A percentile compares a stretch with the other conserved stretches of the same genome.
These are phyloP conservation scores for Chymomyza costata DNA, from an alignment of 1,140 invertebrate species.

Conservation along the genomic window DNA sequence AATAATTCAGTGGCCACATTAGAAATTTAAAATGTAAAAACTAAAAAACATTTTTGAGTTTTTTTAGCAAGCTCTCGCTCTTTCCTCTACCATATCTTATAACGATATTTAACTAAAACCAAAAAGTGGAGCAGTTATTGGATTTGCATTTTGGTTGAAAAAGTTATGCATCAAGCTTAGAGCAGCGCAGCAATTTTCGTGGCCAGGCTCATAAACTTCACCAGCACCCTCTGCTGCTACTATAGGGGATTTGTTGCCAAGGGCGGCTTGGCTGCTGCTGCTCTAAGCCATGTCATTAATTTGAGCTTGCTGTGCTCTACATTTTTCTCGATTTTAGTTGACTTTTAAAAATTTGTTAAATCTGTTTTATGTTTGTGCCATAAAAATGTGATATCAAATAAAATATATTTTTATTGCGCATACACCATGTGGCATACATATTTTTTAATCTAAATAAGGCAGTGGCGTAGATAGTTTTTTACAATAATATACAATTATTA, in stretches of 20 bases:
- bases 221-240: too few species aligned
- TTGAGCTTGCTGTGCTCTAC: slow-evolving; percentile 45
- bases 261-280: slow-evolving; percentile 1
- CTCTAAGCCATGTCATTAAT: slow-evolving; percentile 61
- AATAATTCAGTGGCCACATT: slow-evolving; percentile 45
- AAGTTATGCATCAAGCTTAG: too few species aligned
- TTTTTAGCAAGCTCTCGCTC: neutral
- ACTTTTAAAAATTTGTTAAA: slow-evolving; percentile 64
- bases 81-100: too few species aligned
- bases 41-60: slow-evolving; percentile 28
- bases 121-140: too few species aligned
- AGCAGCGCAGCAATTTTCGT: slow-evolving; percentile 23
- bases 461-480: slow-evolving; percentile 1
- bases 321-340: slow-evolving; percentile 24
- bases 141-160: too few species aligned
- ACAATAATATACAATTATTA: too few species aligned
- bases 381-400: neutral
- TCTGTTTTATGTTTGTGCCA: slow-evolving; percentile 56
- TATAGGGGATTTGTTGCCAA: too few species aligned
- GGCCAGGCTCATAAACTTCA: slow-evolving; percentile 3
- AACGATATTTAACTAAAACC: too few species aligned
- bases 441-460: neutral
- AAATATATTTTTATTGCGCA: slow-evolving; percentile 27
- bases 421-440: slow-evolving; percentile 31
- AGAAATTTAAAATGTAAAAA: slow-evolving; percentile 24